Conservation (phyloP, 1,140 invertebrate genomes). For the Ephestia elutella region DNA sequence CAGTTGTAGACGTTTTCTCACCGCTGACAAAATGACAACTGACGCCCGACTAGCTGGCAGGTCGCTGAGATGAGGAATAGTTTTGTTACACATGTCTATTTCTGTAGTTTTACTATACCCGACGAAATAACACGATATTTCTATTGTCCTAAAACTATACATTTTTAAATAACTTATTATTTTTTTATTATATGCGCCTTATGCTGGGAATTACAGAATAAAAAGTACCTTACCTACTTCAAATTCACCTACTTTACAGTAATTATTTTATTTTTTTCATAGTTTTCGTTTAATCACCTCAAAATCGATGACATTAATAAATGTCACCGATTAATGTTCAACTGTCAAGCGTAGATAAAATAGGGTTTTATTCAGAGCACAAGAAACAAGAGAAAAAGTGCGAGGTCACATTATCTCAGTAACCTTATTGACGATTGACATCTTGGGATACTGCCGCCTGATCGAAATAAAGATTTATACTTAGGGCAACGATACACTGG, state of each 20-base stretch:
- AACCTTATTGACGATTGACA: conserved; percentile 11
- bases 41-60: not conserved
- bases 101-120: not conserved
- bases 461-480: conserved; percentile 6
- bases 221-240: no score
- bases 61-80: not conserved
- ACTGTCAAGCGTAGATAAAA: not conserved
- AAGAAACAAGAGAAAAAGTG: conserved; percentile 6
- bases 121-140: not conserved
- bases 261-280: no score
- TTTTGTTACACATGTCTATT: not conserved
- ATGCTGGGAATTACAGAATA: no score
- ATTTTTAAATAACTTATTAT: no score
- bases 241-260: no score
- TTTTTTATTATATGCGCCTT: no score
- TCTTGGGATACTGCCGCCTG: conserved; percentile 3
- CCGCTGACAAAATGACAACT: conserved; percentile 8
- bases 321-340: no score
- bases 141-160: not conserved
- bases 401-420: conserved; percentile 5
- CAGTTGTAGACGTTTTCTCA: not conserved
- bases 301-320: no score
- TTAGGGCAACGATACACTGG: not conserved
- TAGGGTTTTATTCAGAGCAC: not conserved
- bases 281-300: no score